These are phyloP conservation scores for Actinia equina DNA, from an alignment of 64 coral and sea anemone genomes.

Conservation along the genomic window DNA sequence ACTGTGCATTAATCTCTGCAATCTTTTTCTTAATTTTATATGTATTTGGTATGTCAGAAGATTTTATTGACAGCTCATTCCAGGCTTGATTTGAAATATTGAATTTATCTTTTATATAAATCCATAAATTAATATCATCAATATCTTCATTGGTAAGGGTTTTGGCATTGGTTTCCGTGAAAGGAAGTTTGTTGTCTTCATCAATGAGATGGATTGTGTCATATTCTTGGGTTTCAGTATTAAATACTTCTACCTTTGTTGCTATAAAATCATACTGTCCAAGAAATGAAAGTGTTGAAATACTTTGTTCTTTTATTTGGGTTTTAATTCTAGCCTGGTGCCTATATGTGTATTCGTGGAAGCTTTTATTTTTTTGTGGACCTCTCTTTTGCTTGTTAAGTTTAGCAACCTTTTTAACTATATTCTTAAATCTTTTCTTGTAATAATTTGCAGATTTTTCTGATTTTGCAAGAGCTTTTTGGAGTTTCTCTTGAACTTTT, in stretches of 20 bases:
- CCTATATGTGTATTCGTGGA: not conserved
- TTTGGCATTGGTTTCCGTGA: slow-evolving; percentile 11
- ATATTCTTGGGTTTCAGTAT: slow-evolving; percentile 27
- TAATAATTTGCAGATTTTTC: not conserved
- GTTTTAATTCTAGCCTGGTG: not conserved
- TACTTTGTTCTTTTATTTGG: slow-evolving; percentile 11
- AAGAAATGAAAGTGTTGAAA: slow-evolving; percentile 36
- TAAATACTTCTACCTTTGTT: slow-evolving; percentile 54
- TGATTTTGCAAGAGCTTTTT: not conserved
- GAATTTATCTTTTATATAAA: slow-evolving; percentile 69
- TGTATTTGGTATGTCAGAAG: slow-evolving; percentile 32
- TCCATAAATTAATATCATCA: slow-evolving; percentile 57
- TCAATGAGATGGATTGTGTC: slow-evolving; percentile 41
- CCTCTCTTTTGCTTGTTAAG: not conserved
- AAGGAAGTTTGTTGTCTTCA: slow-evolving; percentile 10
- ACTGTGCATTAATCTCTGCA: slow-evolving; percentile 30
- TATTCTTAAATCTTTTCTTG: slow-evolving; percentile 37
- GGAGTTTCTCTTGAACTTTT: not conserved
- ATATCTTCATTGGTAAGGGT: slow-evolving; percentile 36
- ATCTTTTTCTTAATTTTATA: slow-evolving; percentile 35
- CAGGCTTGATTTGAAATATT: slow-evolving; percentile 66
- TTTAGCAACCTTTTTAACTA: slow-evolving; percentile 13
- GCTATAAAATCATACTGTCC: slow-evolving; percentile 42
- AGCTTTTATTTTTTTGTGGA: not conserved
- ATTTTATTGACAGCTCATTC: slow-evolving; percentile 55